Evolutionary conservation across 2,113 vertebrate species (phyloP).

Genomic region (Larimichthys crocea): DNA sequence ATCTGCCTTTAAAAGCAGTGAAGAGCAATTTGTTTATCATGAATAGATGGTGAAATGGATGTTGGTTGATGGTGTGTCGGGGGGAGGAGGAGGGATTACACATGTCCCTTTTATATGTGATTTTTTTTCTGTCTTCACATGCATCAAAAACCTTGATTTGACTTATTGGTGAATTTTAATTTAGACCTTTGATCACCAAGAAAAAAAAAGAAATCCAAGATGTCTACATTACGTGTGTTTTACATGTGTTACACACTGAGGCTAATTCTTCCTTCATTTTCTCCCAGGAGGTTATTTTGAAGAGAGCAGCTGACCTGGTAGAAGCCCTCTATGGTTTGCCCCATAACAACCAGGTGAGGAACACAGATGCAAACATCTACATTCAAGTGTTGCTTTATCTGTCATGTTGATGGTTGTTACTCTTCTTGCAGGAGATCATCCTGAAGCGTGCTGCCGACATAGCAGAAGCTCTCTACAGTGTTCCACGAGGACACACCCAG

Average conservation of each 20-base stretch:
- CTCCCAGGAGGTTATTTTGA: slow-evolving; percentile 94
- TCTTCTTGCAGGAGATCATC: slow-evolving; percentile 91
- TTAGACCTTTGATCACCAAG: neutral
- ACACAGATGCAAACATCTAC: neutral
- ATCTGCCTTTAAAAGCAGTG: slow-evolving; percentile 61
- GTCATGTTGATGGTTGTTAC: neutral
- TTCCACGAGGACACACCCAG: slow-evolving; percentile 97
- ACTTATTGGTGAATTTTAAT: neutral
- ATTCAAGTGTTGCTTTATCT: neutral
- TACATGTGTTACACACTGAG: neutral
- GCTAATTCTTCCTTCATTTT: neutral
- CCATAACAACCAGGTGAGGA: slow-evolving; percentile 94
- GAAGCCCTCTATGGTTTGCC: slow-evolving; percentile 96
- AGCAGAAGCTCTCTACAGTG: slow-evolving; percentile 98
- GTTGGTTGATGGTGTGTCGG: slow-evolving; percentile 17
- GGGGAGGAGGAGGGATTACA: neutral
- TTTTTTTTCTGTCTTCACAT: neutral
- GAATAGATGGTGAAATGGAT: slow-evolving; percentile 55
- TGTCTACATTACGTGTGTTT: neutral
- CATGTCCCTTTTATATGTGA: neutral
- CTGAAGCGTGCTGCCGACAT: slow-evolving; percentile 98
- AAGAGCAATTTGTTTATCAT: slow-evolving; percentile 76
- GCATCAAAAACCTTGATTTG: neutral
- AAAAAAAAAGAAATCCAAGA: neutral
- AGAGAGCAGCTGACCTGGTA: slow-evolving; percentile 94